Evolutionary conservation across 2,113 vertebrate genomes (phyloP).

Genomic region (Chunga burmeisteri): DNA sequence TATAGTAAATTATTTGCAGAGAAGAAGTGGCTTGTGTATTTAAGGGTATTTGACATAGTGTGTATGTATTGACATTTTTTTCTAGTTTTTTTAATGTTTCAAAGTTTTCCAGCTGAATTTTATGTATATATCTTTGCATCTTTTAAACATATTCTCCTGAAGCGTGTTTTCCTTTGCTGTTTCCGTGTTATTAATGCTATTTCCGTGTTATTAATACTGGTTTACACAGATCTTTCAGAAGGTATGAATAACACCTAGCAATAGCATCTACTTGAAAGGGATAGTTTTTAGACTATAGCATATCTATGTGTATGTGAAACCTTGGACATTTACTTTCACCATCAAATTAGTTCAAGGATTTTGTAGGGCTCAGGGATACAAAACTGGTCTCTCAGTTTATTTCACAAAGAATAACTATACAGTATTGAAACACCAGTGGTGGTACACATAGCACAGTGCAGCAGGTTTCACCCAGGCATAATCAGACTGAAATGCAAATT

Average conservation of each 20-base stretch:
- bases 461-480: background rate
- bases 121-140: background rate
- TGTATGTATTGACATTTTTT: background rate
- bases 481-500: background rate
- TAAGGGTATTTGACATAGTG: background rate
- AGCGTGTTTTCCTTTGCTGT: constrained; percentile 18
- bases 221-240: background rate
- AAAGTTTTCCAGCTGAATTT: background rate
- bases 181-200: constrained; percentile 7
- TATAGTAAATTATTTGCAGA: background rate
- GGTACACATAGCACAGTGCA: background rate
- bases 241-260: background rate
- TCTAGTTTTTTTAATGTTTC: constrained; percentile 30
- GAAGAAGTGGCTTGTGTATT: constrained; percentile 18
- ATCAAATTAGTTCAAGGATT: background rate
- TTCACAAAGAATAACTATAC: background rate
- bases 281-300: background rate
- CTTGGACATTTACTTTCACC: background rate
- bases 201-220: background rate
- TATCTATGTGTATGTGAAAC: background rate
- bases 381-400: background rate
- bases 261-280: background rate
- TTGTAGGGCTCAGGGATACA: background rate
- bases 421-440: background rate
- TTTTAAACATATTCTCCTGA: constrained; percentile 3